Base-by-base conservation (phyloP, 2,797 vertebrate species). In the Neosalanx taihuensis region DNA sequence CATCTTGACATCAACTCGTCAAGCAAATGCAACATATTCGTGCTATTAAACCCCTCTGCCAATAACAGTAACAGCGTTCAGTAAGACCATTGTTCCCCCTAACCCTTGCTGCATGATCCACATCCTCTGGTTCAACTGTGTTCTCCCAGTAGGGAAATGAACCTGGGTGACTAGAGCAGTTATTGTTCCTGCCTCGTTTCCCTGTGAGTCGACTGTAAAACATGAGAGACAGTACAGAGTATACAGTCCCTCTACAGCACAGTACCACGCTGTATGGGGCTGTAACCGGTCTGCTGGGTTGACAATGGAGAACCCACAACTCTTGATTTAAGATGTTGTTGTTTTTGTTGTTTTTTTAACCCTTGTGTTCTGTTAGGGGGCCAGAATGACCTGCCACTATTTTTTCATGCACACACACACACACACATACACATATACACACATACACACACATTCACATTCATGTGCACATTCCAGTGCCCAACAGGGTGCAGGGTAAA, bases 101-200 rank as follows among this genome's bases (percentile, higher is more conserved):
- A 49, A 33, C 31, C 5, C 67, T 41, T 56, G 5, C 18, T 30
- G 49, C 35, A 60, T 73, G 29, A 64, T 30, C 46, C 37, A n/a
- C 17, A 70, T 79, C 76, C 69, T 67, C 56, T 58, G 10, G 65
- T 71, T 74, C 72, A 64, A 58, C 37, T 41, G 12, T 33, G 20
- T n/a, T 56, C 18, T 56, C 51, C 10, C 51, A 56, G 51, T 6
- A n/a, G 15, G 51, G 51, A 46, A 56, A 17, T 56, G 18, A 56
- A 56, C 51, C 51, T 56, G 15, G 18, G 51, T 56, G 51, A 56
- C 51, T 56, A 7, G 4, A 56, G n/a, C 51, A n/a, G 51, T 56
- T n/a, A 46, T 46, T 46, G 41, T 46, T 13, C 15, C 51, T 56
- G 51, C 51, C 51, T 56, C 51, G n/a, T 56, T 56, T 56, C 51